Base-by-base conservation (phyloP, 2,888 invertebrate genomes). In the Cerceris ruficornis region DNA sequence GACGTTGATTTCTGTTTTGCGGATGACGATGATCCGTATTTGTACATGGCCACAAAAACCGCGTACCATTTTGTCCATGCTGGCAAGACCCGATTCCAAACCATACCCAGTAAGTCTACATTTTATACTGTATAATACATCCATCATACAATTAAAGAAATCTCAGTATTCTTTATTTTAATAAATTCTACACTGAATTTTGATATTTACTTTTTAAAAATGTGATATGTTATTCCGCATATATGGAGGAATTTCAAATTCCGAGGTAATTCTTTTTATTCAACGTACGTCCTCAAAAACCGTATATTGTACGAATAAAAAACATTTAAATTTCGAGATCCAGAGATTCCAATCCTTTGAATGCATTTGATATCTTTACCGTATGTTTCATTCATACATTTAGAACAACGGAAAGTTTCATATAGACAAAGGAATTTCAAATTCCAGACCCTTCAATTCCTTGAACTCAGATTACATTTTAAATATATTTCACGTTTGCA, bases 41-140 rank as follows among this genome's bases (percentile, higher is more conserved):
- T 95, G 14, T 93, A 95, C 67, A 96, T 96, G 89, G 95, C 94
- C 9, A 94, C 96, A 6, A 97, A 96, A 93, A 97, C 97, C 0
- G 95, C 96, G 0, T 97, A 97, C 89, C 94, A 95, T 86, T 95
- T 96, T 84, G 94, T 95, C 14, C 95, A 94, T 77, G 94, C 94
- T 57, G 94, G 94, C 50, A 93, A 94, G 71, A 93, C 93, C 0
- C 94, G 93, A 76, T 93, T 94, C 70, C 95, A 95, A 79, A 93
- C 94, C 66, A 94, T 96, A 54, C 95, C 95, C 84, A 94, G 96
- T 96, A 92, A 94, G 86, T 84, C 65, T 1, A 49, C 8, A 39
- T 5, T 2, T 2, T 50, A n/a, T 17, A n/a, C 11, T 46, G 8
- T 6, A 46, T 46, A 46, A 46, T 11, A 46, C 46, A 46, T 11